Conservation (phyloP, 2,113 vertebrate species). For the Struthio camelus region DNA sequence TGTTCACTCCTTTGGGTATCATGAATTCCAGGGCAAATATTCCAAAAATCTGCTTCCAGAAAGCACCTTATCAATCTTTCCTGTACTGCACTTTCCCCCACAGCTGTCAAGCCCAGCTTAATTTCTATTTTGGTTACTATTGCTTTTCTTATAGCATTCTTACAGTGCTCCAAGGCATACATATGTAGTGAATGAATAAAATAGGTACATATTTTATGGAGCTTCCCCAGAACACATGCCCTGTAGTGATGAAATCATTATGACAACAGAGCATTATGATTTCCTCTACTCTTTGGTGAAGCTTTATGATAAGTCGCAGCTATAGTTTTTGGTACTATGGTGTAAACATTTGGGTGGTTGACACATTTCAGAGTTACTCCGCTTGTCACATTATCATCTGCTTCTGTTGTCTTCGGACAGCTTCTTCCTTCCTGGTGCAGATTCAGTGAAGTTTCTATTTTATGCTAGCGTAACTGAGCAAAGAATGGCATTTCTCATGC, state of each 20-base stretch:
- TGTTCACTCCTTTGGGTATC: neutral
- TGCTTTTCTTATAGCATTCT: neutral
- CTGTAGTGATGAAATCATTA: neutral
- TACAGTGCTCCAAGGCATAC: neutral
- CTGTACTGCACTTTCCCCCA: rapidly evolving
- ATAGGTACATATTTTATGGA: neutral
- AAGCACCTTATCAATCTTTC: neutral
- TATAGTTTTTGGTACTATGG: neutral
- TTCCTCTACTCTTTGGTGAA: neutral
- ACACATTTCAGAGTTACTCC: neutral
- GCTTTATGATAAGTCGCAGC: neutral
- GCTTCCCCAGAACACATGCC: neutral
- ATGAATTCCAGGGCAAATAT: slow-evolving; percentile 14
- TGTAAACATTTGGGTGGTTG: neutral
- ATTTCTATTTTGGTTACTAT: neutral
- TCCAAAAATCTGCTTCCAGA: neutral
- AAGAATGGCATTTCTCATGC: neutral
- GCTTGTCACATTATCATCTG: neutral
- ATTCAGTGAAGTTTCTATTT: neutral
- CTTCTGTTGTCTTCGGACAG: neutral
- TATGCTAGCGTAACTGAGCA: neutral
- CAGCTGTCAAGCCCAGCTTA: neutral
- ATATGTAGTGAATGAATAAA: neutral
- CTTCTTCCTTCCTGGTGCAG: neutral
- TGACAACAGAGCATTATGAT: neutral